Base-by-base conservation (phyloP, 1,140 invertebrate species). In the Drosophila lacertosa region DNA sequence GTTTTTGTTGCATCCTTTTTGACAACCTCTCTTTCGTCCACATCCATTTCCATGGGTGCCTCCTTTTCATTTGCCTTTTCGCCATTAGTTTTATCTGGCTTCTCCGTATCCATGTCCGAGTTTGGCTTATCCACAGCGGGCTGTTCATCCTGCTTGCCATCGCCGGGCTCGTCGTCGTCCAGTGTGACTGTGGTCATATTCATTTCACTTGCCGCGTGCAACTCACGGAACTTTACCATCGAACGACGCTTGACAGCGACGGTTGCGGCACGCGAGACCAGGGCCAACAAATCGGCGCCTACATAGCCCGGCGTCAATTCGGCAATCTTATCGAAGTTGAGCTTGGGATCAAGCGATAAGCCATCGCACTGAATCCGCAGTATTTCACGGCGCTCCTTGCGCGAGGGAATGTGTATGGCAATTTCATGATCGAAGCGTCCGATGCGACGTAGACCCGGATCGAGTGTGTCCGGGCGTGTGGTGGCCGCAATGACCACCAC, bases 341-440 rank as follows among this genome's bases (percentile, higher is more conserved):
- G 93, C 77, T 95, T 94, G 18, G 93, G 77, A 53, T 93, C 92
- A 5, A 99, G 89, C 57, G 94, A 93, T 44, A 98, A 90, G 22
- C 94, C 93, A 93, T 80, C 97, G 92, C 92, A 94, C 55, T 94
- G 91, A 26, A 97, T 94, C 80, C 93, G 91, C n/a, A 97, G 86
- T 57, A 97, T 97, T 62, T 95, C 93, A 63, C 93, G 92, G 68
- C 98, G 93, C 33, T 97, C 95, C 84, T 95, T 93, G 62, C 96
- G 94, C 88, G 98, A 95, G 0, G 99, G 99, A 82, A 99, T 98
- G 54, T 97, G 97, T 47, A 99, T 93, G 50, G 95, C 94, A 45
- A 99, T 95, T 93, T 99, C 98, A 80, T 97, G 94, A 92, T 99
- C 98, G 70, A 97, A 96, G 37, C 98, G 94, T 13, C 98, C 98